These are phyloP conservation scores for Sycophila texana DNA, from an alignment of 2,888 invertebrate genomes.

Conservation along the genomic window DNA sequence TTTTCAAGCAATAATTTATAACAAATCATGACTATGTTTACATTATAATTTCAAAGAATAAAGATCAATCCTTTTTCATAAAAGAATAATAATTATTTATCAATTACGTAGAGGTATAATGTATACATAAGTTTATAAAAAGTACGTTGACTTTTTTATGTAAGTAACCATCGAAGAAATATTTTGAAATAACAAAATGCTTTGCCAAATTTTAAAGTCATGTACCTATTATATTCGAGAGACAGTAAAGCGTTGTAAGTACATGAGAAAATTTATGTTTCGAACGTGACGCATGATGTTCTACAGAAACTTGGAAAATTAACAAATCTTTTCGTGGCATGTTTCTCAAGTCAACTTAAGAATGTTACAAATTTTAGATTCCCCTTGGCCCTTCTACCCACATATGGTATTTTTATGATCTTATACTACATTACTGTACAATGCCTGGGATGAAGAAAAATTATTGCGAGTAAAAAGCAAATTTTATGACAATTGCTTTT, in stretches of 20 bases:
- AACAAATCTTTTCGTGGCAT: neutral
- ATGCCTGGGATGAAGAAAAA: neutral
- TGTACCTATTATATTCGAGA: neutral
- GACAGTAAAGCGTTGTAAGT: neutral
- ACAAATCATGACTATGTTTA: neutral
- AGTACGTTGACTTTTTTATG: neutral
- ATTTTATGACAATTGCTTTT: too few species aligned
- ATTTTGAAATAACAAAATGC: neutral
- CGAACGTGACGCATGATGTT: neutral
- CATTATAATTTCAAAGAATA: neutral
- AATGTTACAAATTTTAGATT: neutral
- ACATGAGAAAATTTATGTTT: constrained; percentile 5
- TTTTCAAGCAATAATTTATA: neutral
- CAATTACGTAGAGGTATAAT: neutral
- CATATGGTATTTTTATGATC: neutral
- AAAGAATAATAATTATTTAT: neutral
- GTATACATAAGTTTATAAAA: neutral
- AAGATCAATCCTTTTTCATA: neutral
- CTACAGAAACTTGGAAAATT: neutral
- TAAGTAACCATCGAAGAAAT: too few species aligned
- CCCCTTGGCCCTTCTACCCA: neutral
- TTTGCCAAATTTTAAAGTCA: neutral
- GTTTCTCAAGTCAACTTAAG: neutral
- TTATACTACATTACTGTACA: neutral
- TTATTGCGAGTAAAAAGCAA: neutral